Base-by-base conservation (phyloP, 2,888 invertebrate species). In the Cremastobaeus sp. region DNA sequence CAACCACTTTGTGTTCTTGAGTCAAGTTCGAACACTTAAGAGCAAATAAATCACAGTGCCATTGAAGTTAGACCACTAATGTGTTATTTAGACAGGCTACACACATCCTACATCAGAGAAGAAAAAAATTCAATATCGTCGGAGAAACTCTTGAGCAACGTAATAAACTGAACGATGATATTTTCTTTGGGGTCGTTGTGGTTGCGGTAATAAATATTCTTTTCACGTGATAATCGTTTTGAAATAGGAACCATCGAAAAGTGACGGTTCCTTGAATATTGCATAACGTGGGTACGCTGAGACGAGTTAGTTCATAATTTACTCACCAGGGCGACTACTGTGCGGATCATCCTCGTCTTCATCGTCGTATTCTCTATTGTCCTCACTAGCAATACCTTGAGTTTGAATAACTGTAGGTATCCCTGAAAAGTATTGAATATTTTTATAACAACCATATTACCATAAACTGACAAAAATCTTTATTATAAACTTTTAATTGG, bases 251-350 rank as follows among this genome's bases (percentile, higher is more conserved):
- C 25, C n/a, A 3, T 32, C 20, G 8, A 48, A 48, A 18, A 17
- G 25, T 21, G 28, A 35, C 11, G 30, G 17, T 32, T 18, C 57
- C 15, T 28, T 15, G 34, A 39, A 39, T 17, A 3, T 5, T n/a
- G 20, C 17, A 25, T 39, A 15, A 34, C 34, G 32, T 30, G 9
- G 32, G 14, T 54, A 45, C 14, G 37, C 17, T n/a, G 30, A 43
- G 43, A 66, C 37, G 35, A 52, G 54, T 43, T 45, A 45, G 34
- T 65, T 57, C 34, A 37, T 54, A 30, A 69, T 50, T 57, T 92
- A 93, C 93, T 93, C 92, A 94, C 94, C 94, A 91, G 91, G 92
- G 89, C 89, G 85, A 89, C 90, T 88, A 91, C 91, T 89, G 89
- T 92, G 88, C 59, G 74, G 64, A 48, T 65, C 68, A 88, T 91